Evolutionary conservation across 2,888 invertebrate species (phyloP).

Genomic region (Apomyelois bistriatella): DNA sequence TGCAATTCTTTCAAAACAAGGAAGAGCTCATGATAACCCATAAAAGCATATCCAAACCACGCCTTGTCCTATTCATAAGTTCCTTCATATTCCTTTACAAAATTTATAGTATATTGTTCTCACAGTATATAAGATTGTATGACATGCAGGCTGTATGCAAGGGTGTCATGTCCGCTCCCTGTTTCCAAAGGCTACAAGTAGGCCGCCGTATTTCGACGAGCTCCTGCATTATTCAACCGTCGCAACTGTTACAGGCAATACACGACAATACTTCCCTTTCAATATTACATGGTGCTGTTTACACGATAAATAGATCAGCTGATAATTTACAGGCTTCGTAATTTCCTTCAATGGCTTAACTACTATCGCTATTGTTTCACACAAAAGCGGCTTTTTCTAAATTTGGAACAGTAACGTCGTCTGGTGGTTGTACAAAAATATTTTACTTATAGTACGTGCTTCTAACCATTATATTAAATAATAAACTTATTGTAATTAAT

Average conservation of each 20-base stretch:
- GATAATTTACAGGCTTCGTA: conserved; percentile 11
- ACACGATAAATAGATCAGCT: conserved; percentile 1
- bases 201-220: conserved; percentile 13
- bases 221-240: conserved; percentile 20
- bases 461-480: no score
- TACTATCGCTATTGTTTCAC: not conserved
- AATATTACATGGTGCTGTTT: conserved; percentile 16
- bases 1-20: no score
- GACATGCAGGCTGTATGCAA: no score
- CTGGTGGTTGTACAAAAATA: no score
- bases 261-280: conserved; percentile 35
- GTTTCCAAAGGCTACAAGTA: not conserved
- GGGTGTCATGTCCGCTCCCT: not conserved
- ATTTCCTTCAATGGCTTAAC: not conserved
- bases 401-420: no score
- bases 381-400: no score
- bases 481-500: no score
- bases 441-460: no score
- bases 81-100: not conserved
- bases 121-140: not conserved
- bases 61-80: no score
- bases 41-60: no score
- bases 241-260: conserved; percentile 11
- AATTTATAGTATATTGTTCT: not conserved
- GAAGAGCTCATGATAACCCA: no score